phyloP scores from a whole-genome alignment of 2,113 vertebrate species.

The Alexandromys fortis region DNA sequence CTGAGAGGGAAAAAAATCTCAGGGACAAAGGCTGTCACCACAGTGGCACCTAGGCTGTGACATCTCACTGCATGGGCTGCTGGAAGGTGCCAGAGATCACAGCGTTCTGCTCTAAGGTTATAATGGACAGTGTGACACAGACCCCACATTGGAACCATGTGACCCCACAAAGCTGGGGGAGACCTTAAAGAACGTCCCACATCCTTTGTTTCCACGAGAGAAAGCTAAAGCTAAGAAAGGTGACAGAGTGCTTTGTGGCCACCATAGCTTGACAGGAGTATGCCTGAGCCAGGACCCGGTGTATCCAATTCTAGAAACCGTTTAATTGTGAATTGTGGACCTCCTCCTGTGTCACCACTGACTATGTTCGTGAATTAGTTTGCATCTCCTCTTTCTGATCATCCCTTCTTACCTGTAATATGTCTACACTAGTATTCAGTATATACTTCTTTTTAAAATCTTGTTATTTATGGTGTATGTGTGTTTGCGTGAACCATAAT shows the following conservation, averaged over 20 bases:
- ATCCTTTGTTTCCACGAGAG: background rate
- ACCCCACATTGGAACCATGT: background rate
- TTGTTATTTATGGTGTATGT: background rate
- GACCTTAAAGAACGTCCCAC: background rate
- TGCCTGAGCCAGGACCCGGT: too few relatives aligned
- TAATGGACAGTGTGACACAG: fast-evolving
- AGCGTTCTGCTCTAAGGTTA: too few relatives aligned
- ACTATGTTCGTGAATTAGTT: background rate
- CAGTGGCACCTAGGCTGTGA: fast-evolving
- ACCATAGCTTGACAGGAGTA: background rate
- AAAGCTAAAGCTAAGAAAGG: background rate
- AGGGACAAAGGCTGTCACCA: background rate
- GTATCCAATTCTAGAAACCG: background rate
- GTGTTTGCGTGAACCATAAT: background rate
- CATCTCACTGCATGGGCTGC: background rate
- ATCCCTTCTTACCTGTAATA: background rate
- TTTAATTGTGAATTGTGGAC: background rate
- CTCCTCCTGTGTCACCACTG: fast-evolving
- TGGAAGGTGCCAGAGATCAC: background rate
- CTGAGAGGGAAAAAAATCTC: background rate
- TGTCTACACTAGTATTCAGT: background rate
- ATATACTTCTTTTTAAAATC: background rate
- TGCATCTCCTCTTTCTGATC: background rate
- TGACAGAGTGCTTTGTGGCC: background rate
- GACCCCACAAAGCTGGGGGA: background rate